Base-by-base conservation (phyloP, 2,888 invertebrate genomes). In the Phasia obesa region DNA sequence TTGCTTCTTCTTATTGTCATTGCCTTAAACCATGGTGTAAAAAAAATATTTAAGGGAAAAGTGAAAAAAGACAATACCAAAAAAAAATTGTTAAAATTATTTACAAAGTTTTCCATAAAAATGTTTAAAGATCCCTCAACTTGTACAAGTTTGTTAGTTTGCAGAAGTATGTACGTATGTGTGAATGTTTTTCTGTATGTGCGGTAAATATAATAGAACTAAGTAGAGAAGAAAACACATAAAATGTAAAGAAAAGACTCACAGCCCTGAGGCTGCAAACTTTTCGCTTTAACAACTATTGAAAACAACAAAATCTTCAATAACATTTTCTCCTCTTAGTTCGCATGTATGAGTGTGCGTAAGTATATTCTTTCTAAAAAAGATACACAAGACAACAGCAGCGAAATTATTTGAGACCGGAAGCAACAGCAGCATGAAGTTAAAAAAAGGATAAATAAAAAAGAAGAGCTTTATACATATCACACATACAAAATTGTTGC, bases 221-320 rank as follows among this genome's bases (percentile, higher is more conserved):
- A 64, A 60, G 23, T 62, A 13, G 19, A 31, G 38, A 44, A 65
- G 53, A 67, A 64, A 71, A 59, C n/a, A 77, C 49, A 64, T 77
- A 62, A 81, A 81, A 71, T 62, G 60, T 51, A 75, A 47, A 71
- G 71, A 79, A 64, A 35, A 59, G 70, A 55, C 79, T 67, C 27
- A 60, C 60, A 67, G 59, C 67, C 83, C 75, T 75, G 31, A 79
- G 79, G 79, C 75, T 67, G 62, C 60, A 79, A 83, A 79, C 60
- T 76, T 79, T 79, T 83, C 79, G 83, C 79, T 83, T 70, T 62
- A 83, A 65, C 64, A 78, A 83, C 74, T 65, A 71, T 51, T 74
- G 67, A 80, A 74, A 73, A 47, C 65, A 79, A 73, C 60, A 74
- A 80, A 60, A 69, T 80, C 67, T 80, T 80, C 35, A 79, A 44